A percentile compares a stretch with the other conserved stretches of the same genome.
Conservation (phyloP, 2,888 invertebrate species). For the Acleris literana region DNA sequence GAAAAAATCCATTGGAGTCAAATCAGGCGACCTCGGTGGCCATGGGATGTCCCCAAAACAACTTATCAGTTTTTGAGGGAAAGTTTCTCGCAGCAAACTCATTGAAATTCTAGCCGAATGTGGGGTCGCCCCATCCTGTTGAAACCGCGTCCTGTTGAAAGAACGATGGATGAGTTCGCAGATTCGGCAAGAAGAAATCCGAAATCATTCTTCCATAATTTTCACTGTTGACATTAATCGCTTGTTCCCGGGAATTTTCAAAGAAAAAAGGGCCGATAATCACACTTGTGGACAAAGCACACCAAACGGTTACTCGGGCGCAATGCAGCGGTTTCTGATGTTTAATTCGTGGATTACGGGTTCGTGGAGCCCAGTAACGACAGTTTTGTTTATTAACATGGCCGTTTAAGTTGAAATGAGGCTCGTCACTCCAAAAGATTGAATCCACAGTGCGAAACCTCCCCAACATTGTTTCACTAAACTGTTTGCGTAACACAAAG, state of each 20-base stretch:
- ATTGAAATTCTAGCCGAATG: slow-evolving; percentile 32
- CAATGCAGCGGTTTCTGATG: slow-evolving; percentile 38
- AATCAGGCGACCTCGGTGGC: slow-evolving; percentile 41
- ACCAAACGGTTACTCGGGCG: slow-evolving; percentile 39
- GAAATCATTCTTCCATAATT: too few relatives aligned
- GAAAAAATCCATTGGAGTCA: slow-evolving; percentile 39
- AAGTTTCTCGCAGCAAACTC: slow-evolving; percentile 38
- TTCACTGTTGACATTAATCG: too few relatives aligned
- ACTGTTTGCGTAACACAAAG: slow-evolving; percentile 18
- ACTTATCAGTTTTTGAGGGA: slow-evolving; percentile 39
- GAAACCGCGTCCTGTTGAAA: too few relatives aligned
- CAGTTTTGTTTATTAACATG: too few relatives aligned
- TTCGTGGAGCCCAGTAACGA: background rate
- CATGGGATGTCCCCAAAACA: slow-evolving; percentile 40
- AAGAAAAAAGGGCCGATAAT: slow-evolving; percentile 37
- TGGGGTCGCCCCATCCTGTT: too few relatives aligned
- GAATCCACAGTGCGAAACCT: slow-evolving; percentile 34
- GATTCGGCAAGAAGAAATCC: too few relatives aligned
- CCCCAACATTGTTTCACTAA: slow-evolving; percentile 36
- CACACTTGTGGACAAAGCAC: slow-evolving; percentile 40
- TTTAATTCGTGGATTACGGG: slow-evolving; percentile 38
- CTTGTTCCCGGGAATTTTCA: slow-evolving; percentile 6
- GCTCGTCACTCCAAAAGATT: background rate
- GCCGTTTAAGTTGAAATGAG: too few relatives aligned
- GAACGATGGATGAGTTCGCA: too few relatives aligned